Conservation (phyloP, 2,888 invertebrate species). For the Heliconius cydno region DNA sequence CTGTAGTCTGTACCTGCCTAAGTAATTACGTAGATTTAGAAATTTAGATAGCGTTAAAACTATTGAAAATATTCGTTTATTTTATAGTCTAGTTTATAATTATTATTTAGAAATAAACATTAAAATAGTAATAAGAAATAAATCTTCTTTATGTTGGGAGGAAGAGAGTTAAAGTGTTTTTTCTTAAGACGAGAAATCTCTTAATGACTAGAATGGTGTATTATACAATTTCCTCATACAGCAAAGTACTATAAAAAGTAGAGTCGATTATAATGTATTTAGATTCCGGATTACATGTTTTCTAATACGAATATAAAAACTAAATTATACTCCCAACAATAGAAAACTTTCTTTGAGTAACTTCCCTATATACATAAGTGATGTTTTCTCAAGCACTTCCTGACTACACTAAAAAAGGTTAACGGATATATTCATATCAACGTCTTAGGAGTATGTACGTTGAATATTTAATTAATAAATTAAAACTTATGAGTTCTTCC, state of each 20-base stretch:
- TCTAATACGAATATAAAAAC: slow-evolving; percentile 24
- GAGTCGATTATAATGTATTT: slow-evolving; percentile 17
- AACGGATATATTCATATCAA: slow-evolving; percentile 7
- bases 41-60: neutral
- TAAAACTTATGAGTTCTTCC: neutral
- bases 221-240: slow-evolving; percentile 10
- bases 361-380: neutral
- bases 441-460: neutral
- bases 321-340: slow-evolving; percentile 11
- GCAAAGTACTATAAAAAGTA: neutral
- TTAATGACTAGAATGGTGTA: neutral
- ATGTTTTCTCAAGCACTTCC: slow-evolving; percentile 17
- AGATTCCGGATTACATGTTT: neutral
- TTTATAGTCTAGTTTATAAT: too few relatives aligned
- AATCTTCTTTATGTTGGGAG: neutral
- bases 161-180: neutral
- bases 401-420: slow-evolving; percentile 13
- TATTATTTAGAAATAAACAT: too few relatives aligned
- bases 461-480: neutral
- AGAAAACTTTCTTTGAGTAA: neutral
- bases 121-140: neutral
- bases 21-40: too few relatives aligned
- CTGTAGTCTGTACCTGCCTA: too few relatives aligned
- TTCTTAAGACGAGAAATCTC: neutral
- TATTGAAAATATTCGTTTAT: neutral